Evolutionary conservation across 2,113 vertebrate species (phyloP).

Genomic region (Cyanoramphus novaezelandiae): DNA sequence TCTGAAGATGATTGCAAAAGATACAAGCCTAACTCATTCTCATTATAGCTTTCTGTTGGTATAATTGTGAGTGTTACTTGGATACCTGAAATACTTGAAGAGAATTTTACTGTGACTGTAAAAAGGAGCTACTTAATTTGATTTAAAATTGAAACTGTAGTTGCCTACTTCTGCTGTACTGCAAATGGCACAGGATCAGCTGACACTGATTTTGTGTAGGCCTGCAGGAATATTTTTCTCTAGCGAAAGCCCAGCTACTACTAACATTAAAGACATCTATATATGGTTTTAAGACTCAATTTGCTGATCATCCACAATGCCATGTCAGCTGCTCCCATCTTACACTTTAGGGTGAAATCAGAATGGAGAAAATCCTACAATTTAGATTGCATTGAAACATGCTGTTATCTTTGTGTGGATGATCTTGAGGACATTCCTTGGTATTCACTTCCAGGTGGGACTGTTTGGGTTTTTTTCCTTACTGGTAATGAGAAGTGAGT

Average conservation of each 20-base stretch:
- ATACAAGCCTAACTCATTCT: constrained; percentile 28
- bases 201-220: neutral
- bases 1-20: constrained; percentile 39
- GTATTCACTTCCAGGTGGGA: neutral
- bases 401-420: neutral
- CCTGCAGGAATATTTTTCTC: neutral
- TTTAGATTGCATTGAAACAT: neutral
- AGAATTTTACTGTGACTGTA: constrained; percentile 32
- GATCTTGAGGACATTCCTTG: neutral
- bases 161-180: neutral
- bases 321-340: neutral
- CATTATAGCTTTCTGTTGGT: constrained; percentile 22
- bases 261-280: neutral
- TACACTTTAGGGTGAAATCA: neutral
- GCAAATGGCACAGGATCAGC: neutral
- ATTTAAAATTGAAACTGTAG: constrained; percentile 3
- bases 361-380: neutral
- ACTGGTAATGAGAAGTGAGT: neutral
- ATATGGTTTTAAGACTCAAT: neutral
- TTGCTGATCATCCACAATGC: neutral
- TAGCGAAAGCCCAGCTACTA: neutral
- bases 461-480: neutral
- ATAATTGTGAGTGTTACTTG: constrained; percentile 25
- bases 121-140: constrained; percentile 49
- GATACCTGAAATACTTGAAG: constrained; percentile 33